A percentile compares a stretch with the other conserved stretches of the same genome.
Conservation (phyloP, 1,140 invertebrate species). For the Steinernema feltiae region DNA sequence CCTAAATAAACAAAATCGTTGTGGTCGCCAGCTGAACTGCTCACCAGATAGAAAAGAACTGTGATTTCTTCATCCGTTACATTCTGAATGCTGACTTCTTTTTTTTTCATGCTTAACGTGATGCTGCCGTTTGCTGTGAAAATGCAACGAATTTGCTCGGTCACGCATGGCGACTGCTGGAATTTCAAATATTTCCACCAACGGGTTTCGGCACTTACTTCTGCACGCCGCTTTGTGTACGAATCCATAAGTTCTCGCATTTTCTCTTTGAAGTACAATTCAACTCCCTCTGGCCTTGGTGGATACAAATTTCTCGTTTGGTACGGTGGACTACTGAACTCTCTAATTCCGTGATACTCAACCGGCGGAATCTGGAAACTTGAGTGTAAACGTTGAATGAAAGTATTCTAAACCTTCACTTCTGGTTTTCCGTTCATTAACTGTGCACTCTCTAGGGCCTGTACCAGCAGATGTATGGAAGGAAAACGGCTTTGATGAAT, state of each 20-base stretch:
- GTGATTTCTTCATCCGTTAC: neutral
- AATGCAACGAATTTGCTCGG: too few relatives aligned
- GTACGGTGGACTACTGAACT: conserved; percentile 1
- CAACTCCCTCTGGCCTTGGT: neutral
- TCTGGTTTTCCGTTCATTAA: neutral
- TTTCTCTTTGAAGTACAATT: neutral
- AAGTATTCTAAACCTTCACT: neutral
- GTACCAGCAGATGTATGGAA: neutral
- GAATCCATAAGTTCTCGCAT: neutral
- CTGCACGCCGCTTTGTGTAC: neutral
- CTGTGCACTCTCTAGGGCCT: neutral
- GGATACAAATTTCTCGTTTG: neutral
- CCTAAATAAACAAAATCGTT: neutral
- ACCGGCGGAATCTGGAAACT: neutral
- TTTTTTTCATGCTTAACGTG: neutral
- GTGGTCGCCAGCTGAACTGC: neutral
- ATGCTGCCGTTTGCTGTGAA: too few relatives aligned
- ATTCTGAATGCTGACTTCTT: neutral
- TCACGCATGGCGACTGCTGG: neutral
- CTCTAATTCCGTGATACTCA: neutral
- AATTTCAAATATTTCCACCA: neutral
- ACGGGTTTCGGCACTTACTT: neutral
- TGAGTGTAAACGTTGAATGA: neutral
- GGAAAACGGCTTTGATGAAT: neutral
- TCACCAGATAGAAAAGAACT: neutral